Percentiles rank a stretch among this genome's conserved stretches.
These are phyloP conservation scores for Diceros bicornis DNA, from an alignment of 2,797 vertebrate genomes.

Conservation along the genomic window DNA sequence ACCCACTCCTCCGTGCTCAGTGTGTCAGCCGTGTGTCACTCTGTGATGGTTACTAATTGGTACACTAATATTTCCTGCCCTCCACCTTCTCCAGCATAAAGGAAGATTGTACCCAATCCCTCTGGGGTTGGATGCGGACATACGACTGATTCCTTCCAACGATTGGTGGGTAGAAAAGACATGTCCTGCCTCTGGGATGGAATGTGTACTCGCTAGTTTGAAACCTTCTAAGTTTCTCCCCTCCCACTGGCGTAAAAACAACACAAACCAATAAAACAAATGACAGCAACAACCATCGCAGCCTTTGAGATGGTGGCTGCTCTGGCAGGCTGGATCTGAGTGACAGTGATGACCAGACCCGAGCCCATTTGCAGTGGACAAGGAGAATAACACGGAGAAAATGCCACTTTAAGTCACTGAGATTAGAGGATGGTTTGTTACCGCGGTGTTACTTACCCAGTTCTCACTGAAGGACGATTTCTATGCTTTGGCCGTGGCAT, in stretches of 20 bases:
- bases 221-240: background rate
- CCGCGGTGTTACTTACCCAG: background rate
- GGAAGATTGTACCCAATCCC: background rate
- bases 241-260: background rate
- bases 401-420: background rate
- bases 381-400: no score
- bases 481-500: background rate
- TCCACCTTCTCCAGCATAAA: background rate
- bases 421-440: background rate
- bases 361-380: background rate
- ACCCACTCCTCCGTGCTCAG: background rate
- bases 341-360: background rate
- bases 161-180: background rate
- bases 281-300: no score
- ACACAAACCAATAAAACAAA: background rate
- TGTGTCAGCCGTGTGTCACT: background rate
- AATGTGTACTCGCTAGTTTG: background rate
- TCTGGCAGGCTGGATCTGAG: background rate
- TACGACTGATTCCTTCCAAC: background rate
- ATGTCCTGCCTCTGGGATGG: background rate
- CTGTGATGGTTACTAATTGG: background rate
- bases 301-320: no score
- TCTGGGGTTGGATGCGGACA: background rate
- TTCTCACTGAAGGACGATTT: background rate
- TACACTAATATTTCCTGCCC: background rate